Conservation (phyloP, 2,888 invertebrate genomes). For the Eristalinus aeneus region DNA sequence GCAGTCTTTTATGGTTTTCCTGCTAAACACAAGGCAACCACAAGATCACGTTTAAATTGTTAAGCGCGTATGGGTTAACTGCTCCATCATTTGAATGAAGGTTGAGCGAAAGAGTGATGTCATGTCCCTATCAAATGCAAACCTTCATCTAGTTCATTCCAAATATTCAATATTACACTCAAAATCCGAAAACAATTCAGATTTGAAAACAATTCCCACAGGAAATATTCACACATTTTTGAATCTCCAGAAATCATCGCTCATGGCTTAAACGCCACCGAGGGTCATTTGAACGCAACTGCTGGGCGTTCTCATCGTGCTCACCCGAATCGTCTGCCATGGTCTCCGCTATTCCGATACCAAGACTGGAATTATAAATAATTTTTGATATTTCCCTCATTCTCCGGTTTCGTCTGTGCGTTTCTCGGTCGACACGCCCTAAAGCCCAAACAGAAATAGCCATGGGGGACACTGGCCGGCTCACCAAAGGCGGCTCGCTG, state of each 20-base stretch:
- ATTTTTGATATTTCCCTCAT: slow-evolving; percentile 66
- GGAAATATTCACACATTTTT: neutral
- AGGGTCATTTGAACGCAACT: neutral
- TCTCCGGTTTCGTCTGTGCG: slow-evolving; percentile 35
- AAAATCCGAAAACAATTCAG: neutral
- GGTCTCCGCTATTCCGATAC: neutral
- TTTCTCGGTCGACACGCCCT: slow-evolving; percentile 55
- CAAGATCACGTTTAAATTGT: too few species aligned
- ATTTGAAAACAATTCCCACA: neutral
- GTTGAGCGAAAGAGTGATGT: too few species aligned
- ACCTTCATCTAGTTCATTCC: neutral
- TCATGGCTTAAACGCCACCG: neutral
- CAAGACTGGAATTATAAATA: slow-evolving; percentile 41
- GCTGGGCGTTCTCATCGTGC: neutral
- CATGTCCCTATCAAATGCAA: neutral
- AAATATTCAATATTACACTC: neutral
- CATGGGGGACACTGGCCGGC: slow-evolving; percentile 54
- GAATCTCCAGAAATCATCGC: neutral
- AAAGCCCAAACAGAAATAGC: slow-evolving; percentile 48
- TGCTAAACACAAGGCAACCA: too few species aligned
- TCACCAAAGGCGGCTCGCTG: slow-evolving; percentile 16
- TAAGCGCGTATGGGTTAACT: too few species aligned
- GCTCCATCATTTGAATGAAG: too few species aligned
- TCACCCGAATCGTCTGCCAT: neutral
- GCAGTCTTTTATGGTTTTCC: too few species aligned